phyloP scores from a whole-genome alignment of 2,888 invertebrate species.

The Ganaspis brasiliensis region DNA sequence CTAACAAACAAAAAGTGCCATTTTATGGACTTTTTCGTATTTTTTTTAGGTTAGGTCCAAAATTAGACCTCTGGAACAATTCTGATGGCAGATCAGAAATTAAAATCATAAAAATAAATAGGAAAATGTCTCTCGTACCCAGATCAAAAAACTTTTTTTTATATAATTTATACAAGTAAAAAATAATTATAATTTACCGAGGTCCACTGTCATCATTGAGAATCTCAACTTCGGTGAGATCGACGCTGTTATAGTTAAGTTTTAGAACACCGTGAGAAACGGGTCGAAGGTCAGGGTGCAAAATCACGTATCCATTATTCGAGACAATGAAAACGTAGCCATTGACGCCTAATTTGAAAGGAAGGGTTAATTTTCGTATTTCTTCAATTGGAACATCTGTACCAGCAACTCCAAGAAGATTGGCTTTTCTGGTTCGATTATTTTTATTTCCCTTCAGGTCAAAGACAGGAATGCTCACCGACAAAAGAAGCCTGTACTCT shows the following conservation, averaged over 20 bases:
- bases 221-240: constrained; percentile 96
- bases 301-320: constrained; percentile 96
- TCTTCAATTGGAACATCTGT: constrained; percentile 97
- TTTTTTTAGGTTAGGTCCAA: too few species aligned
- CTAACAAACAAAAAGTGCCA: too few species aligned
- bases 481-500: constrained; percentile 89
- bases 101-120: too few species aligned
- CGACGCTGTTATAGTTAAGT: constrained; percentile 98
- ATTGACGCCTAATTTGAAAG: constrained; percentile 97
- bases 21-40: too few species aligned
- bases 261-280: constrained; percentile 88
- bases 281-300: constrained; percentile 96
- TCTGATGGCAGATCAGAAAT: too few species aligned
- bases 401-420: constrained; percentile 96
- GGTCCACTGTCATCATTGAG: constrained; percentile 86
- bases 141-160: too few species aligned
- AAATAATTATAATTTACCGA: constrained; percentile 79
- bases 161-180: neutral
- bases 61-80: too few species aligned
- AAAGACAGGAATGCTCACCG: constrained; percentile 96
- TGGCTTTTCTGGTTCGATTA: constrained; percentile 85
- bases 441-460: constrained; percentile 85
- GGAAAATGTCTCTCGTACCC: too few species aligned
- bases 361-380: constrained; percentile 93
- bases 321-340: constrained; percentile 98